Evolutionary conservation across 2,888 invertebrate species (phyloP).

Genomic region (Nesidiocoris tenuis): DNA sequence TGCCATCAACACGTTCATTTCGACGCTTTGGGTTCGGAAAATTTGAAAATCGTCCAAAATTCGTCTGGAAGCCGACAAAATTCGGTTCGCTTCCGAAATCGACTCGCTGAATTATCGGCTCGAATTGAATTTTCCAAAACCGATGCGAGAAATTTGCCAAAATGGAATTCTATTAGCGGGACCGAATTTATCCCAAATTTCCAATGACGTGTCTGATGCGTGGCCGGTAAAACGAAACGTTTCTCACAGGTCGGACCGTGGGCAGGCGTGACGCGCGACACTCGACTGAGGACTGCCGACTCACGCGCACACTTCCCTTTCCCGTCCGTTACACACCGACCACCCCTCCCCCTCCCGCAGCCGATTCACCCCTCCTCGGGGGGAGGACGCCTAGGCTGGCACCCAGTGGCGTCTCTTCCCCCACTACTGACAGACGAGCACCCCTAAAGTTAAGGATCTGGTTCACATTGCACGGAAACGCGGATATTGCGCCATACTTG

Average conservation of each 20-base stretch:
- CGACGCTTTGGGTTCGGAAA: background rate
- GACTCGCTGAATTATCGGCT: too few relatives aligned
- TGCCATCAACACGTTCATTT: slow-evolving; percentile 57
- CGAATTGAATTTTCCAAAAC: too few relatives aligned
- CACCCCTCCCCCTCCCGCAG: background rate
- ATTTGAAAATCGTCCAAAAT: background rate
- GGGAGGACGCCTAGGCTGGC: background rate
- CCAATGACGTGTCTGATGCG: background rate
- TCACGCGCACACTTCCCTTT: background rate
- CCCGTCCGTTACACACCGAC: background rate
- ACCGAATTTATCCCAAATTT: background rate
- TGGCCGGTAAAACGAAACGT: background rate
- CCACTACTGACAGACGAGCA: background rate
- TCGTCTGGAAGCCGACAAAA: background rate
- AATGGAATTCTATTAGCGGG: too few relatives aligned
- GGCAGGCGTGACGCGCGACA: background rate
- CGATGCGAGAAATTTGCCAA: too few relatives aligned
- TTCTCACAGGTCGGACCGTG: background rate
- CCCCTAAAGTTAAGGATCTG: too few relatives aligned
- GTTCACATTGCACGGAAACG: too few relatives aligned
- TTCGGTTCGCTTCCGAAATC: too few relatives aligned
- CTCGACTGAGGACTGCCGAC: background rate
- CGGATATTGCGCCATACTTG: too few relatives aligned
- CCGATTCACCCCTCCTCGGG: too few relatives aligned
- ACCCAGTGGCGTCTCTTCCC: background rate